A percentile compares a stretch with the other conserved stretches of the same genome.
Conservation (phyloP, 2,888 invertebrate species). For the Aelia acuminata region DNA sequence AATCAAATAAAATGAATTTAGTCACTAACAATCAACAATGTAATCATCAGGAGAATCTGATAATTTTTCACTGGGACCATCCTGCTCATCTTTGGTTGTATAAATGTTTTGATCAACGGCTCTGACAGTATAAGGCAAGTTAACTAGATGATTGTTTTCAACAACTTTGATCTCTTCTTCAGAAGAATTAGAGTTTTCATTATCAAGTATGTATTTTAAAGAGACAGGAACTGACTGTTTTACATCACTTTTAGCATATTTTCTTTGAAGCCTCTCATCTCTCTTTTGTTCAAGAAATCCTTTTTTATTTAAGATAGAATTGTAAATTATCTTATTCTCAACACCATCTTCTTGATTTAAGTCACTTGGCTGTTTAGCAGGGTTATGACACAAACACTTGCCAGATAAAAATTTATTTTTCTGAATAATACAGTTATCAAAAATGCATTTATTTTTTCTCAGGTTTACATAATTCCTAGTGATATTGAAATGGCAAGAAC, state of each 20-base stretch:
- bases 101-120: neutral
- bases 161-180: neutral
- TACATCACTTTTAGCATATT: neutral
- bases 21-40: conserved; percentile 42
- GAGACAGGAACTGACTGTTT: conserved; percentile 26
- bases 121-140: conserved; percentile 50
- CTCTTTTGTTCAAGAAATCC: conserved; percentile 41
- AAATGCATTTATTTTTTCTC: neutral
- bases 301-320: conserved; percentile 21
- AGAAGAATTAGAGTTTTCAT: neutral
- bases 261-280: neutral
- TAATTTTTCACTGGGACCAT: neutral
- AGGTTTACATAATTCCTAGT: neutral
- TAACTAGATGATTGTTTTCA: neutral
- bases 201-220: conserved; percentile 40
- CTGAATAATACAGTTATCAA: neutral
- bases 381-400: neutral
- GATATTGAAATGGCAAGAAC: neutral
- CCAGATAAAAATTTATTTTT: neutral
- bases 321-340: conserved; percentile 50
- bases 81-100: neutral
- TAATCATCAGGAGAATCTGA: neutral
- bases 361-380: neutral
- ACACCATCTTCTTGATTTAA: neutral
- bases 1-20: neutral